phyloP scores from a whole-genome alignment of 1,140 invertebrate species.

The Ooceraea biroi region DNA sequence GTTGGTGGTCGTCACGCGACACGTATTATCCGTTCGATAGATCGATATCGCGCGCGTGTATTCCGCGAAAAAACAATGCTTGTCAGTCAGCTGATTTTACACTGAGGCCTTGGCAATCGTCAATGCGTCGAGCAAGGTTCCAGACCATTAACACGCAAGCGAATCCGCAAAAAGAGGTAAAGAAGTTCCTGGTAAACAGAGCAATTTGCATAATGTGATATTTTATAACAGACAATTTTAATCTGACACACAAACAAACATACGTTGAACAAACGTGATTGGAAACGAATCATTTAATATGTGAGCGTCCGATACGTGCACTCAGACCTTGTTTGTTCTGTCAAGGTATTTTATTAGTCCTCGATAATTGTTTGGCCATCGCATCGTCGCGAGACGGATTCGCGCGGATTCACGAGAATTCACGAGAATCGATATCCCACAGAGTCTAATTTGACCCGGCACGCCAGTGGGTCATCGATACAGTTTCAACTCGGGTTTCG shows the following conservation, averaged over 20 bases:
- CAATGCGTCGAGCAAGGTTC: no score
- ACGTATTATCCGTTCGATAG: neutral
- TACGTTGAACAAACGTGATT: neutral
- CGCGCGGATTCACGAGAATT: no score
- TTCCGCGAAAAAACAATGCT: no score
- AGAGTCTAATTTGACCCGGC: neutral
- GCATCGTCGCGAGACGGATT: conserved; percentile 9
- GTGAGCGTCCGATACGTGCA: neutral
- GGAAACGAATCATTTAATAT: conserved; percentile 12
- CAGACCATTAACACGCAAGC: neutral
- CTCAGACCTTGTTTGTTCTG: neutral
- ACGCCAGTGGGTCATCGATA: neutral
- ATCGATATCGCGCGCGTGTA: neutral
- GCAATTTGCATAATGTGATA: conserved; percentile 18
- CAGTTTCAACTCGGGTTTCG: neutral
- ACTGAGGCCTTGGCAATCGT: no score
- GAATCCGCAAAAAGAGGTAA: neutral
- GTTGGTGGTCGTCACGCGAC: no score
- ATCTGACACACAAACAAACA: neutral
- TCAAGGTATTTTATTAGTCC: neutral
- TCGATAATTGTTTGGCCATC: neutral
- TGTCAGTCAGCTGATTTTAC: no score
- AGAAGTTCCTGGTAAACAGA: conserved; percentile 13
- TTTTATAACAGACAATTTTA: conserved; percentile 23
- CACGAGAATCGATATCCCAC: neutral